phyloP scores from a whole-genome alignment of 2,888 invertebrate species.

The Oconnorella tubifera region DNA sequence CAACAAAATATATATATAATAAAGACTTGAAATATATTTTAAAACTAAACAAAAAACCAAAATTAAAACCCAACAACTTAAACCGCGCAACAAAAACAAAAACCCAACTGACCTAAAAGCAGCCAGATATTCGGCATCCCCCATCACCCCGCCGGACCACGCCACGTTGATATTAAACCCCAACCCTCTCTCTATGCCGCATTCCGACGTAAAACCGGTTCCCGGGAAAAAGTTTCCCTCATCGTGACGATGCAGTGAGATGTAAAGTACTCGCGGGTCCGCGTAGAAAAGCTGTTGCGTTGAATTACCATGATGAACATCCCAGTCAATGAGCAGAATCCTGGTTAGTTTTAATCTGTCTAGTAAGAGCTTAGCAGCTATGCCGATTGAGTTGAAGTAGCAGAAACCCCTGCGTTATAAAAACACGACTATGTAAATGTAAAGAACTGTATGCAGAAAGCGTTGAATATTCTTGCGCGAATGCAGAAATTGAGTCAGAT shows the following conservation, averaged over 20 bases:
- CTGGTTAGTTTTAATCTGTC: conserved; percentile 77
- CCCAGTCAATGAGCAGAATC: conserved; percentile 97
- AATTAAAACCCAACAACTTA: too few species aligned
- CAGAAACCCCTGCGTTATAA: conserved; percentile 74
- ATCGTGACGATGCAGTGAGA: conserved; percentile 98
- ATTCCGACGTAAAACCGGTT: conserved; percentile 88
- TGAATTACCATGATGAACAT: conserved; percentile 97
- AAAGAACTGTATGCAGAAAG: too few species aligned
- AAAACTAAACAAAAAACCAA: too few species aligned
- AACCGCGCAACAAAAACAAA: neutral
- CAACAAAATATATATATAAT: too few species aligned
- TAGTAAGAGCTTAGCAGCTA: conserved; percentile 84
- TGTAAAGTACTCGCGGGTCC: conserved; percentile 87
- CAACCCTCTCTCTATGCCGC: conserved; percentile 80
- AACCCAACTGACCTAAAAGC: conserved; percentile 75
- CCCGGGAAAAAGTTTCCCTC: conserved; percentile 99
- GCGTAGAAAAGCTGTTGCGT: conserved; percentile 98
- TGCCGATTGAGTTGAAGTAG: conserved; percentile 96
- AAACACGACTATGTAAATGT: too few species aligned
- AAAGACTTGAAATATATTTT: too few species aligned
- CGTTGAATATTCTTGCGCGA: too few species aligned
- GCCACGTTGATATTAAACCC: conserved; percentile 96
- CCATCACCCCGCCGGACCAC: conserved; percentile 90
- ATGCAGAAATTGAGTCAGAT: too few species aligned
- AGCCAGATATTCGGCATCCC: conserved; percentile 90